Evolutionary conservation across 2,113 vertebrate species (phyloP), one percentile per base, ranked within the genome.

Genomic region (Mystacornis crossleyi): DNA sequence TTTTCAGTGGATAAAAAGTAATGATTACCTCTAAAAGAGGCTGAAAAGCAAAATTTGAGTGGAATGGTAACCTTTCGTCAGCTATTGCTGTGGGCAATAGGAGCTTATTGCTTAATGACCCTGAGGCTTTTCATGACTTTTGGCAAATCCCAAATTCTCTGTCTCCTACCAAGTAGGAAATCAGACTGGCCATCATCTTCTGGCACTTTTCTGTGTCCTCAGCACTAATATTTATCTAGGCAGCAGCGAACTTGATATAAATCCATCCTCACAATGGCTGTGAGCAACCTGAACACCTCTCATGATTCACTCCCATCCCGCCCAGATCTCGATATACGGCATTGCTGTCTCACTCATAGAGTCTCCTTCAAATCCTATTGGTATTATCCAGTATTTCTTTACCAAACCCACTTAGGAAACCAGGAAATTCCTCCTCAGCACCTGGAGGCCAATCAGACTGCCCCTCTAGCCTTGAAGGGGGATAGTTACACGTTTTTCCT

Each of bases 311-410:
- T 69, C 54, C 28, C n/a, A 28, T 14, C 50, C 61, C 2, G 0
- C 25, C 50, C 54, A 60, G 45, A 19, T 28, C 54, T 80, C 23
- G 1, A 12, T 21, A 31, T 14, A 16, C 3, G 2, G 48, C 6
- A 0, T 14, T 86, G 48, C 62, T 83, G 29, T 42, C 70, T 43
- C 43, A 26, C n/a, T 29, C 0, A 0, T 6, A 19, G 3, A 61
- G 10, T 74, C 5, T 34, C 36, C 66, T 72, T 80, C 62, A 79
- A 93, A 53, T 57, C 70, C 67, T 31, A 2, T 2, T 5, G 3
- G 3, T 38, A 18, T 80, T 70, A 78, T 43, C 38, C 38, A 43
- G 31, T 64, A 73, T 62, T 73, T 47, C 38, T 77, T 66, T 74
- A 58, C 11, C n/a, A 86, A 89, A 89, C 4, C 1, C 51, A n/a